A percentile compares a stretch with the other conserved stretches of the same genome.
Conservation (phyloP, 2,797 vertebrate species). For the Serranus cabrilla region DNA sequence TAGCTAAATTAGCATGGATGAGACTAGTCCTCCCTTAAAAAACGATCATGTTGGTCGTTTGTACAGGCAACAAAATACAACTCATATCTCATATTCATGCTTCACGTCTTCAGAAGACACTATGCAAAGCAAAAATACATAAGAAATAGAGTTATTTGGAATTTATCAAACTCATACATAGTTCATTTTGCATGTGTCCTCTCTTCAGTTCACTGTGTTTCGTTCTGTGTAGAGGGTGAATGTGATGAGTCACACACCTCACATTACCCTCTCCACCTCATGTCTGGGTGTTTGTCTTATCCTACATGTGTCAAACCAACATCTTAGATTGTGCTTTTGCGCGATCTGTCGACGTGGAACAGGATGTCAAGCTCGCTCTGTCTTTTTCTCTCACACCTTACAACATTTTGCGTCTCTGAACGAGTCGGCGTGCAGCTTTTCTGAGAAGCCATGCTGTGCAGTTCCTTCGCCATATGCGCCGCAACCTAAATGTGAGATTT, state of each 20-base stretch:
- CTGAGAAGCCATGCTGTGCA: slow-evolving; percentile 14
- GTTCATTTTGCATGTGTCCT: neutral
- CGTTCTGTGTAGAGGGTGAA: neutral
- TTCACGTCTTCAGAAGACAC: no score
- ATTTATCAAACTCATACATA: neutral
- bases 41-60: no score
- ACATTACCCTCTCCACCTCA: neutral
- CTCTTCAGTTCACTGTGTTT: neutral
- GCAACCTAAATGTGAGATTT: slow-evolving; percentile 24
- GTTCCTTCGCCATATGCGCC: neutral
- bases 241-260: neutral
- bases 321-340: neutral
- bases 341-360: slow-evolving; percentile 14
- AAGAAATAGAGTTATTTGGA: no score
- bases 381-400: neutral
- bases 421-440: slow-evolving; percentile 9
- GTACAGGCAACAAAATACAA: no score
- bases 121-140: neutral
- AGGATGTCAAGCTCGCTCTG: slow-evolving; percentile 34
- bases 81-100: no score
- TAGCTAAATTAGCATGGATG: neutral
- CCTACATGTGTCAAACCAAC: slow-evolving; percentile 18
- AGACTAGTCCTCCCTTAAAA: no score
- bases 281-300: neutral
- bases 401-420: slow-evolving; percentile 12